Evolutionary conservation across 2,888 invertebrate genomes (phyloP).

Genomic region (Cyrtodaria siliqua): DNA sequence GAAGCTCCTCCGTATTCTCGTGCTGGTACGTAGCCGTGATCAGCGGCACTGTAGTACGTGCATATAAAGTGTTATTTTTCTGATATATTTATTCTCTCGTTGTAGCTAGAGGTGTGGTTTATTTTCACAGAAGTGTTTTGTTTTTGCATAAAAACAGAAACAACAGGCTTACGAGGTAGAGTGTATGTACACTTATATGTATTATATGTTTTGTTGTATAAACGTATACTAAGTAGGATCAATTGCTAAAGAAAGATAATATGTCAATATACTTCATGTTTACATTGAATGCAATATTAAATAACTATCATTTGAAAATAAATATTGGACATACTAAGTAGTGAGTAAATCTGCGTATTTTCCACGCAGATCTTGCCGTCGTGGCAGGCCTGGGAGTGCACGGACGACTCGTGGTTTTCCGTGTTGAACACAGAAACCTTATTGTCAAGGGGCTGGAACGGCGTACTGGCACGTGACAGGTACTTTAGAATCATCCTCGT

Average conservation of each 20-base stretch:
- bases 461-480: conserved; percentile 44
- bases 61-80: not conserved
- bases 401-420: conserved; percentile 61
- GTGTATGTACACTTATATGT: too few species aligned
- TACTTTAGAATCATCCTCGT: conserved; percentile 50
- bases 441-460: conserved; percentile 58
- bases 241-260: too few species aligned
- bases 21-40: conserved; percentile 65
- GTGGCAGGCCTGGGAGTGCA: conserved; percentile 71
- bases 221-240: too few species aligned
- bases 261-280: too few species aligned
- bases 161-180: too few species aligned
- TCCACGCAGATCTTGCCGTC: conserved; percentile 71
- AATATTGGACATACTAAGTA: conserved; percentile 63
- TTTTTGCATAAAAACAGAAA: too few species aligned
- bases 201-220: too few species aligned
- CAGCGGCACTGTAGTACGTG: conserved; percentile 58
- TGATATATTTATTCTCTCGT: not conserved
- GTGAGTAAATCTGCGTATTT: conserved; percentile 67
- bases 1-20: conserved; percentile 55
- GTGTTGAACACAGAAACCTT: conserved; percentile 67
- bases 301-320: too few species aligned
- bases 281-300: too few species aligned
- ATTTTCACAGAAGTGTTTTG: too few species aligned
- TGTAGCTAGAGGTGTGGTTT: not conserved